These are phyloP conservation scores for Lordiphosa stackelbergi DNA, from an alignment of 1,140 invertebrate species.

Conservation along the genomic window DNA sequence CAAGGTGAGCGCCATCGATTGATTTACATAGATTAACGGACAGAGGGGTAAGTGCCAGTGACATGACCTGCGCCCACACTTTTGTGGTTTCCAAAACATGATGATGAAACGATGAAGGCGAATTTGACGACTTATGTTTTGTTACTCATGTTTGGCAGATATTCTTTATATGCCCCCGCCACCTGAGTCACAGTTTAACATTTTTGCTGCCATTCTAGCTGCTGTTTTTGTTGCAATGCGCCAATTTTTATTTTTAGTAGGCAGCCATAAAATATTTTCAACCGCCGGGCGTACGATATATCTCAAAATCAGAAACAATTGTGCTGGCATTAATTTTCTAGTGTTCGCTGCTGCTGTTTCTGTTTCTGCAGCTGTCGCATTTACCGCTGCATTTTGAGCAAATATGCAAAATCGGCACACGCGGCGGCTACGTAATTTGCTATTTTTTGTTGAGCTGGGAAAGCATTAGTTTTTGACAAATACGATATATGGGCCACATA, in stretches of 20 bases:
- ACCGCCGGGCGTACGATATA: slow-evolving; percentile 3
- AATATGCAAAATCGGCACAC: slow-evolving; percentile 30
- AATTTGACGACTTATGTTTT: neutral
- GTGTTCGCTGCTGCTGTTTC: neutral
- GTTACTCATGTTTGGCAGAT: slow-evolving; percentile 3
- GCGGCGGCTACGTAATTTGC: slow-evolving; percentile 60
- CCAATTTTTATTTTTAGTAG: slow-evolving; percentile 58
- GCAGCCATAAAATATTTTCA: slow-evolving; percentile 48
- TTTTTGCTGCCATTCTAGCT: slow-evolving; percentile 17
- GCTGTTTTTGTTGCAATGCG: slow-evolving; percentile 24
- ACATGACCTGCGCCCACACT: slow-evolving; percentile 51
- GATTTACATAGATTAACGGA: slow-evolving; percentile 24
- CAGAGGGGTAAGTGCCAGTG: slow-evolving; percentile 14
- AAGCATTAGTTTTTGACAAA: slow-evolving; percentile 13
- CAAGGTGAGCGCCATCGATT: slow-evolving; percentile 64
- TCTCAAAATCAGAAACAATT: slow-evolving; percentile 45
- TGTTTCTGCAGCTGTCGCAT: slow-evolving; percentile 52
- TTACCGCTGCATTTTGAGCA: slow-evolving; percentile 15
- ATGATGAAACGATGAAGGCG: slow-evolving; percentile 22
- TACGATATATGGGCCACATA: slow-evolving; percentile 24
- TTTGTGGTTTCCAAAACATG: slow-evolving; percentile 45
- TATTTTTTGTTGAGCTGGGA: slow-evolving; percentile 36
- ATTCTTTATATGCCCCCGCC: neutral
- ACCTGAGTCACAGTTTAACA: slow-evolving; percentile 4
- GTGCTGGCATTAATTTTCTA: slow-evolving; percentile 47